These are phyloP conservation scores for Planiliza haematocheilus DNA, from an alignment of 2,113 vertebrate genomes.

Conservation along the genomic window DNA sequence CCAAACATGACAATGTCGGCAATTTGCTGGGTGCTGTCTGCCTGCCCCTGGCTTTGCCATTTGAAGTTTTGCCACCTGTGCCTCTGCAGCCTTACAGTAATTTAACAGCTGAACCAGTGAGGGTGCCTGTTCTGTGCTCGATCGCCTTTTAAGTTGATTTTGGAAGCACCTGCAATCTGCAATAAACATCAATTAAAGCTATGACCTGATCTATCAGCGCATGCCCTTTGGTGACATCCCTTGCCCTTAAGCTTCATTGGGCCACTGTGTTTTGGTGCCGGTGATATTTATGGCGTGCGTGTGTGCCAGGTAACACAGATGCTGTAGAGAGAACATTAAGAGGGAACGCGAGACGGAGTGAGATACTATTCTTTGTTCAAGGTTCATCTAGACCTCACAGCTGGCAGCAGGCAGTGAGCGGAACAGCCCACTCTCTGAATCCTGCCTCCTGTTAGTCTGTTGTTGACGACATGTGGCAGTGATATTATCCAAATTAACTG, in stretches of 20 bases:
- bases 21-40: conserved; percentile 77
- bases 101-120: conserved; percentile 67
- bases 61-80: conserved; percentile 77
- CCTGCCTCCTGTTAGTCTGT: conserved; percentile 77
- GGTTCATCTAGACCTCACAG: conserved; percentile 73
- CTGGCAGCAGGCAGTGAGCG: conserved; percentile 68
- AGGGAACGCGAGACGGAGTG: conserved; percentile 57
- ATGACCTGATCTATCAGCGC: conserved; percentile 64
- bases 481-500: conserved; percentile 84
- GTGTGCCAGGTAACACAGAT: conserved; percentile 74
- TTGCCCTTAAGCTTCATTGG: conserved; percentile 74
- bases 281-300: conserved; percentile 67
- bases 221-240: conserved; percentile 61
- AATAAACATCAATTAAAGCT: conserved; percentile 75
- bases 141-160: conserved; percentile 72
- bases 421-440: conserved; percentile 66
- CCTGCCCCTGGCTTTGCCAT: conserved; percentile 70
- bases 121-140: conserved; percentile 56
- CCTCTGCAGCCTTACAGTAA: conserved; percentile 59
- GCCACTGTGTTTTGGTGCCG: conserved; percentile 66
- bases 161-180: conserved; percentile 67
- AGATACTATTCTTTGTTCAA: conserved; percentile 72
- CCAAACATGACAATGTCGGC: conserved; percentile 77
- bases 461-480: conserved; percentile 83
- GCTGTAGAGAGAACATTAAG: conserved; percentile 71